Percentiles rank a stretch among this genome's conserved stretches.
These are phyloP conservation scores for Monarcha castaneiventris DNA, from an alignment of 2,113 vertebrate species.

Conservation along the genomic window DNA sequence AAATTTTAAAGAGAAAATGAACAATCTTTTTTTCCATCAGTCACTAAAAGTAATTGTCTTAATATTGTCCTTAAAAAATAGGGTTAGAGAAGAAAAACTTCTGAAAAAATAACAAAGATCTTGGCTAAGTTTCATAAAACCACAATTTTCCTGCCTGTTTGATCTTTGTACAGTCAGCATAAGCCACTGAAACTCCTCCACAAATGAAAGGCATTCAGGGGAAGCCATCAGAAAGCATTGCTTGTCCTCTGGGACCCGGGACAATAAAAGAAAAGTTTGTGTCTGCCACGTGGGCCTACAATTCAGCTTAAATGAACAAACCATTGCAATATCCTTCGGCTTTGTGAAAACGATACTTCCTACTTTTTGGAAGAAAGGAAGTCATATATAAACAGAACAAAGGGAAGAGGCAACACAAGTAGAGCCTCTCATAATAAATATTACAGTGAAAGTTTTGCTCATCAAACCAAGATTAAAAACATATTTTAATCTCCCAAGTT, in stretches of 20 bases:
- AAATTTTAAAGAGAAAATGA: not conserved
- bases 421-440: constrained; percentile 70
- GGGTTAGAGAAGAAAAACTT: constrained; percentile 29
- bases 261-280: constrained; percentile 62
- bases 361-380: constrained; percentile 68
- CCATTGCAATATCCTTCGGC: constrained; percentile 21
- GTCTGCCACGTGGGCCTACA: constrained; percentile 38
- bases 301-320: constrained; percentile 62
- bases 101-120: constrained; percentile 23
- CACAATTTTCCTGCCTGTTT: constrained; percentile 62
- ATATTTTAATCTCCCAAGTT: constrained; percentile 73
- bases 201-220: constrained; percentile 62
- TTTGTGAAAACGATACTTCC: constrained; percentile 70
- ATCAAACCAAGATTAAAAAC: constrained; percentile 76
- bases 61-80: constrained; percentile 5
- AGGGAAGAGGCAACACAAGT: constrained; percentile 78
- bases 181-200: constrained; percentile 52
- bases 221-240: constrained; percentile 47
- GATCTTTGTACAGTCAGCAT: constrained; percentile 57
- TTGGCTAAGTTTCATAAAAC: constrained; percentile 42
- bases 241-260: constrained; percentile 31
- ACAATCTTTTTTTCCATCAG: not conserved
- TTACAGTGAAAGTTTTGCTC: constrained; percentile 73
- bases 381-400: constrained; percentile 73
- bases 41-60: not conserved